Evolutionary conservation across 2,113 vertebrate genomes (phyloP).

Genomic region (Falco punctatus): DNA sequence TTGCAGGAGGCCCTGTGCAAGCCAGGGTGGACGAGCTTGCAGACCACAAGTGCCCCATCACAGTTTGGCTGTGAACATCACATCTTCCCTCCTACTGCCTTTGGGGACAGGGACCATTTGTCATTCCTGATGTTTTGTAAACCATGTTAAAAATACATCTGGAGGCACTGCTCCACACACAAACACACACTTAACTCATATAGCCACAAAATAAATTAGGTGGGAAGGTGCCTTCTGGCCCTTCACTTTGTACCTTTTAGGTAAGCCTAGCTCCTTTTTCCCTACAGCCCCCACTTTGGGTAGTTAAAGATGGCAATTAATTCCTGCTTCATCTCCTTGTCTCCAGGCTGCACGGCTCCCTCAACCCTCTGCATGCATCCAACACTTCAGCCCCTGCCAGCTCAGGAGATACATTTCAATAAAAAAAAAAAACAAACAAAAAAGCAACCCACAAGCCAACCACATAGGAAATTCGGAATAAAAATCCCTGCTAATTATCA

Average conservation of each 20-base stretch:
- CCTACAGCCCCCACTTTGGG: background rate
- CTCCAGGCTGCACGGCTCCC: background rate
- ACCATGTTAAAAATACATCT: background rate
- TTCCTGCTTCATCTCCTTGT: background rate
- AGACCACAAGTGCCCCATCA: background rate
- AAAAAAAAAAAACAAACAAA: background rate
- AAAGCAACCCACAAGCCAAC: background rate
- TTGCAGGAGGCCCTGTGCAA: background rate
- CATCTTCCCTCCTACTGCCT: background rate
- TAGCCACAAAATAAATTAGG: background rate
- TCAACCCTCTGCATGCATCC: background rate
- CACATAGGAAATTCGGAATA: background rate
- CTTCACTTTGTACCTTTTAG: background rate
- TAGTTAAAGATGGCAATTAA: background rate
- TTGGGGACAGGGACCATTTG: background rate
- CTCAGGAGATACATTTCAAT: background rate
- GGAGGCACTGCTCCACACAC: background rate
- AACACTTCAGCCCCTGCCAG: background rate
- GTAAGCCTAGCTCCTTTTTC: background rate
- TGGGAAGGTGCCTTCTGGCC: background rate
- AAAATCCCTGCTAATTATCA: background rate
- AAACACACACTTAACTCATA: background rate
- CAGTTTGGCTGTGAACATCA: background rate
- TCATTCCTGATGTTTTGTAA: background rate
- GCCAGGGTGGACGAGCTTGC: fast-evolving